phyloP scores from a whole-genome alignment of 2,113 vertebrate genomes.

The Camelus dromedarius region DNA sequence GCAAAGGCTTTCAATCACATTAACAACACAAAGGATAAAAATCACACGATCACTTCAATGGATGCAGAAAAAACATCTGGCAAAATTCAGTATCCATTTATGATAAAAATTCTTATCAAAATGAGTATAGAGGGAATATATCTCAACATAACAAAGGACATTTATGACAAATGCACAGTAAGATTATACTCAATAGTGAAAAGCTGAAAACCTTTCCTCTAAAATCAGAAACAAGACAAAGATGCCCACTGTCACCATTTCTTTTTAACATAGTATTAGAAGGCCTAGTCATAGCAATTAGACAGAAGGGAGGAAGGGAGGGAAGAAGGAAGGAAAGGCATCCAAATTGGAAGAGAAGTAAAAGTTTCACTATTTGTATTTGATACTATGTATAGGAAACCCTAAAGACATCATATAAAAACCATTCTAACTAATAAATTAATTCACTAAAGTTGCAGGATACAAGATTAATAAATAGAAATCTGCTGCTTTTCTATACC shows the following conservation, averaged over 20 bases:
- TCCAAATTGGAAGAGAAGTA: not conserved
- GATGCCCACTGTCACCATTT: not conserved
- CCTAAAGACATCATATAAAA: not conserved
- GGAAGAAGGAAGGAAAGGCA: not conserved
- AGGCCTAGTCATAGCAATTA: not conserved
- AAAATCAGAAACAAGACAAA: not conserved
- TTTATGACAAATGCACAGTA: not conserved
- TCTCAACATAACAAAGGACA: not conserved
- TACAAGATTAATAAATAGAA: no score
- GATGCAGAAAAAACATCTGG: not conserved
- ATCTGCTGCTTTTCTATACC: not conserved
- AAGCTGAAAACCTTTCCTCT: not conserved
- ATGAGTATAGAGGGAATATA: not conserved
- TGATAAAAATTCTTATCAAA: not conserved
- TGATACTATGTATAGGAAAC: not conserved
- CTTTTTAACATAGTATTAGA: not conserved
- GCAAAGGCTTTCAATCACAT: not conserved
- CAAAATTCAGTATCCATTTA: not conserved
- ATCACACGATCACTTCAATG: not conserved
- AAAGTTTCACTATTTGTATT: not conserved
- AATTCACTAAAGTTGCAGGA: not conserved
- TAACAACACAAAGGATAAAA: not conserved
- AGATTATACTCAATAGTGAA: not conserved
- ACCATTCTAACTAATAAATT: not conserved
- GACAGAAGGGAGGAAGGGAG: no score